Evolutionary conservation across 2,113 vertebrate species (phyloP).

Genomic region (Nipponia nippon): DNA sequence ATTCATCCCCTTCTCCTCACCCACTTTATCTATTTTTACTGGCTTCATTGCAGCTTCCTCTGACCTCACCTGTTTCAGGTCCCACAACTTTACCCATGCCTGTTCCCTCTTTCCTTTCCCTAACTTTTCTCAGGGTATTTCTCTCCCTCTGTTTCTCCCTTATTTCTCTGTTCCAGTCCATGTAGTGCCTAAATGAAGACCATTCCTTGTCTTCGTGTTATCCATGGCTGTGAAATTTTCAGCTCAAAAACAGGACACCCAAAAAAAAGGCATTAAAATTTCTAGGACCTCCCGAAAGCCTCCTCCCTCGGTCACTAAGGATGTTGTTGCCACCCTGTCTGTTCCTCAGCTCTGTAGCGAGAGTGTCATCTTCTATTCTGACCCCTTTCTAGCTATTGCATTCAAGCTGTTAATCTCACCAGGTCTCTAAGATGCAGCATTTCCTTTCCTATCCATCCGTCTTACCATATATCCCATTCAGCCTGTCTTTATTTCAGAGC

Average conservation of each 20-base stretch:
- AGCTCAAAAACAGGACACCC: neutral
- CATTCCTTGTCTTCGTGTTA: neutral
- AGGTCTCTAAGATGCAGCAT: neutral
- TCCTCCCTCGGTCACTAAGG: neutral
- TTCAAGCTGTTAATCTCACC: neutral
- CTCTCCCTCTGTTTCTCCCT: neutral
- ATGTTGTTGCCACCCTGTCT: neutral
- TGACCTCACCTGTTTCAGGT: neutral
- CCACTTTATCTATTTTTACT: neutral
- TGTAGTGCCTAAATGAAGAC: neutral
- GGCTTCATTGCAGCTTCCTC: neutral
- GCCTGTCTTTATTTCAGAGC: neutral
- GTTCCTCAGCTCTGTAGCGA: neutral
- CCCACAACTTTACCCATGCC: neutral
- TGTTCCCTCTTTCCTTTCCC: neutral
- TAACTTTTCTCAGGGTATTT: neutral
- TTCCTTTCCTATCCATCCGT: neutral
- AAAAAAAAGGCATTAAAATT: neutral
- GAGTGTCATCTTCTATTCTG: neutral
- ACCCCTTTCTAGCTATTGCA: neutral
- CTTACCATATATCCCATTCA: neutral
- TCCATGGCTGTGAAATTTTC: neutral
- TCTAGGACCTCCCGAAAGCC: neutral
- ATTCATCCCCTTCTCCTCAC: neutral
- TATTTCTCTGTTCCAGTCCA: neutral